Evolutionary conservation across 2,113 vertebrate genomes (phyloP).

Genomic region (Catharus fuscescens): DNA sequence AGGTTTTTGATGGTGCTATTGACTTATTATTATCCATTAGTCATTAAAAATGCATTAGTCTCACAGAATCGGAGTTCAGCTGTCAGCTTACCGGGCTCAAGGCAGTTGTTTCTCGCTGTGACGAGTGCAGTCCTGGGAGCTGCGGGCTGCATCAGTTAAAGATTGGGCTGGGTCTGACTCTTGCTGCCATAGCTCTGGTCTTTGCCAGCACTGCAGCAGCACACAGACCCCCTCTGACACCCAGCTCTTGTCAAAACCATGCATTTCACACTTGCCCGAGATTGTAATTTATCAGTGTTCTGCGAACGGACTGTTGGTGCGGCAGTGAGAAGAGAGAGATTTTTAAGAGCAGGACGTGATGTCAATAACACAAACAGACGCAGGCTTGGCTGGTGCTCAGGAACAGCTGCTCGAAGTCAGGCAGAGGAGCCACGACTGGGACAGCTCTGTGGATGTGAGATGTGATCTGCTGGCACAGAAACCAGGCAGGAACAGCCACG

Average conservation of each 20-base stretch:
- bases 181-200: too few species aligned
- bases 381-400: not conserved
- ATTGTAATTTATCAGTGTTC: not conserved
- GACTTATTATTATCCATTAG: not conserved
- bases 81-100: not conserved
- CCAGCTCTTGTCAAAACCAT: not conserved
- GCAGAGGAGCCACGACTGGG: not conserved
- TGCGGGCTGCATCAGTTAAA: not conserved
- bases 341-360: not conserved
- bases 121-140: not conserved
- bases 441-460: too few species aligned
- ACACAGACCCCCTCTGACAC: accelerated
- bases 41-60: not conserved
- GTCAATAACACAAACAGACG: accelerated
- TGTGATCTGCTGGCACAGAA: too few species aligned
- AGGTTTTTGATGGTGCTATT: not conserved
- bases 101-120: not conserved
- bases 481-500: not conserved
- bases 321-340: not conserved
- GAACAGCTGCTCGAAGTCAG: accelerated
- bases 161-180: accelerated
- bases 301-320: not conserved
- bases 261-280: too few species aligned
- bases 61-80: not conserved
- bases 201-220: not conserved